Percentiles rank a stretch among this genome's conserved stretches.
phyloP scores from a whole-genome alignment of 2,113 vertebrate species.

The Micromys minutus region DNA sequence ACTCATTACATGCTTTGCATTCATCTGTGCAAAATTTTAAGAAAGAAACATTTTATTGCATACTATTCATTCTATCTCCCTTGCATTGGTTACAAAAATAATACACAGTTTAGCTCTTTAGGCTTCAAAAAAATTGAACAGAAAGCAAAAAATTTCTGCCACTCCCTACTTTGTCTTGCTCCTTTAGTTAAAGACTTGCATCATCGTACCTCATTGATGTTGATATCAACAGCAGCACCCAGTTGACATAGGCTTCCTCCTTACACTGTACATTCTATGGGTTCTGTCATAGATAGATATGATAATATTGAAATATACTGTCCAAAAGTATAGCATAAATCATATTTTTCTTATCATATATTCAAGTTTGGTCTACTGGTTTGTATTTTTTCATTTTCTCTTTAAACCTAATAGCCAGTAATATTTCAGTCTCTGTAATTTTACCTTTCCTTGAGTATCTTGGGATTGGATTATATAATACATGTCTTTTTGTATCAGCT shows the following conservation, averaged over 20 bases:
- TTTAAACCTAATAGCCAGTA: neutral
- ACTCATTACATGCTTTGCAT: neutral
- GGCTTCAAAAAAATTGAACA: neutral
- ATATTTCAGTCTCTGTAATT: neutral
- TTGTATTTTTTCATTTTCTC: neutral
- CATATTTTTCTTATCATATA: neutral
- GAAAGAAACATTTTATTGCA: slow-evolving; percentile 2
- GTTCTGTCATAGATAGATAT: neutral
- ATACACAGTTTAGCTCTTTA: neutral
- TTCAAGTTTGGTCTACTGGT: neutral
- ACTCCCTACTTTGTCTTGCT: neutral
- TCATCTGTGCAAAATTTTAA: slow-evolving; percentile 5
- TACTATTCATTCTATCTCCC: neutral
- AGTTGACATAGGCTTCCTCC: neutral
- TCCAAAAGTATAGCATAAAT: no score
- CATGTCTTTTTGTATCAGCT: neutral
- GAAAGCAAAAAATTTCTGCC: neutral
- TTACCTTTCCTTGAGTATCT: neutral
- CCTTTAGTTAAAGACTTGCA: neutral
- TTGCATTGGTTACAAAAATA: neutral
- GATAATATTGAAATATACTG: no score
- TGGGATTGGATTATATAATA: neutral
- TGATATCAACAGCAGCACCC: neutral
- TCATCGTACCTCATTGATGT: neutral
- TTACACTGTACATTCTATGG: neutral